Base-by-base conservation (phyloP, 2,888 invertebrate species). In the Athetis lepigone region DNA sequence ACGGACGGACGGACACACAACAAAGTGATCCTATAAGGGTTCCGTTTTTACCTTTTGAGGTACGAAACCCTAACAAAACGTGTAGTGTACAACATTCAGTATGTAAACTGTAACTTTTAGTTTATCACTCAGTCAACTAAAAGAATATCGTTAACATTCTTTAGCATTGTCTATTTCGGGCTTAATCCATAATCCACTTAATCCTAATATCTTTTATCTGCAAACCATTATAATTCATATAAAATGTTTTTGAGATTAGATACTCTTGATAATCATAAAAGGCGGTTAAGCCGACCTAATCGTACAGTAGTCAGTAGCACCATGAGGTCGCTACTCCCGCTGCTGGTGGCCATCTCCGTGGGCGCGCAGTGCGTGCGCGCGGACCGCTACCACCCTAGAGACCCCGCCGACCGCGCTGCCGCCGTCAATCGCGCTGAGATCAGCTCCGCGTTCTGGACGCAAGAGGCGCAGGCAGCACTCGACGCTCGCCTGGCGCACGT, bases 381-480 rank as follows among this genome's bases (percentile, higher is more conserved):
- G 13, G 81, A 80, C 66, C 79, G 61, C 16, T 70, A 80, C 57
- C 79, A 81, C 49, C 74, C 70, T 0, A 55, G 25, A 18, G 36
- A 6, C 33, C 18, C 43, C 7, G 43, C 13, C 25, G 18, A 16
- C 2, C 57, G 58, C 25, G 29, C 23, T 6, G 45, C 25, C 9
- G 19, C 43, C n/a, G 23, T 18, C 25, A 47, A 27, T 16, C 58
- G 58, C 21, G 78, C 67, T 9, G 87, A 85, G 60, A 33, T 29
- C 7, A 54, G 63, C 0, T 68, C 84, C 0, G 80, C 86, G 0
- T 95, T 90, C 79, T 96, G 96, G 96, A 84, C 84, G 40, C 76
- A 75, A 0, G 79, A 94, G 50, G 96, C 94, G 0, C 88, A 89
- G 45, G 83, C 86, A 11, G 91, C 85, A 2, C 86, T 96, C 27